Conservation (phyloP, 1,140 invertebrate species). For the Zaprionus lachaisei region DNA sequence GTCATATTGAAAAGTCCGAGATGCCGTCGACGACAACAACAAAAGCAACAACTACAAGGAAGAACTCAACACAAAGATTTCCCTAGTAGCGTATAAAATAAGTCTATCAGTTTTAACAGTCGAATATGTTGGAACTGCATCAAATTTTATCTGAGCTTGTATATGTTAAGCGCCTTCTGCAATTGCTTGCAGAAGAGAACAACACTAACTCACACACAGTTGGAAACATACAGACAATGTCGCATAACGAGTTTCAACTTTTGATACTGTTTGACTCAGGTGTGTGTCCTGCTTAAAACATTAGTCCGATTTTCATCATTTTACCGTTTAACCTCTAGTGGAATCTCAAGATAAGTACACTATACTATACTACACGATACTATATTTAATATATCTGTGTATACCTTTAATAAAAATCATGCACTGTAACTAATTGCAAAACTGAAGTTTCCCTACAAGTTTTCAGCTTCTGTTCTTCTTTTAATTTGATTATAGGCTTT, state of each 20-base stretch:
- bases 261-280: constrained; percentile 22
- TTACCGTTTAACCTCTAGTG: constrained; percentile 28
- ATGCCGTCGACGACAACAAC: constrained; percentile 48
- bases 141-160: neutral
- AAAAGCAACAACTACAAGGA: neutral
- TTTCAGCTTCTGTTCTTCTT: constrained; percentile 51
- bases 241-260: constrained; percentile 47
- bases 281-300: constrained; percentile 56
- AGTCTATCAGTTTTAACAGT: constrained; percentile 2
- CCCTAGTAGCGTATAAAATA: neutral
- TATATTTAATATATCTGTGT: constrained; percentile 5
- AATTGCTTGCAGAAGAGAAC: neutral
- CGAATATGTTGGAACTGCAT: neutral
- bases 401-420: constrained; percentile 54
- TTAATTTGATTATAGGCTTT: constrained; percentile 76
- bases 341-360: constrained; percentile 7
- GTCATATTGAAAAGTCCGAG: constrained; percentile 74
- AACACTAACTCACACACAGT: neutral
- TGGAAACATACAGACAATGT: constrained; percentile 7
- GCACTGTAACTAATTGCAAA: constrained; percentile 71
- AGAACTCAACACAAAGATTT: neutral
- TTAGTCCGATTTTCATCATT: constrained; percentile 29
- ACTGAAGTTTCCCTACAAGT: constrained; percentile 34
- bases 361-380: too few relatives aligned
- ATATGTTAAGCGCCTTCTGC: neutral